Evolutionary conservation across 2,797 vertebrate genomes (phyloP), one percentile per base, ranked within the genome.

Genomic region (Molothrus ater): DNA sequence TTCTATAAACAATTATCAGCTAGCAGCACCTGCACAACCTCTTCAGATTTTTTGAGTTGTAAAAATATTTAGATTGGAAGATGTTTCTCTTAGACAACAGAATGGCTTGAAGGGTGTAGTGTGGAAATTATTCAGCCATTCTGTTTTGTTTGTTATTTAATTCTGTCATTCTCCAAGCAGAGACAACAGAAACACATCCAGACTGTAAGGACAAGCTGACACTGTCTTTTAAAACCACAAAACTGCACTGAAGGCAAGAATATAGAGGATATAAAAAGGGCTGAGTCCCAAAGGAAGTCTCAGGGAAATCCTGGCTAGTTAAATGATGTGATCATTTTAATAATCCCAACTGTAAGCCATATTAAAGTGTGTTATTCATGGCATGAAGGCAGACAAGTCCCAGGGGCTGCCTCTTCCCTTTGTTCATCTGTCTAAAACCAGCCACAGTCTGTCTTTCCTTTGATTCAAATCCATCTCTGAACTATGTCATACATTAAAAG

Each of bases 391-490:
- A 47, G 45, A 74, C 15, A 53, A 60, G 48, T 86, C 72, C 61
- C 61, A 40, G 36, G 80, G 42, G 61, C 40, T 86, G 36, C 57
- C 21, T 78, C 20, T 92, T 92, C 36, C 32, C 31, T 78, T 93
- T 80, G 17, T 80, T 91, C 72, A 59, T 31, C 28, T 1, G 0
- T 75, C 54, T 87, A 69, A 89, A 88, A 54, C 59, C 21, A 73
- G 4, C 54, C 64, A 24, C 29, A 74, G 21, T 11, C 45, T 91
- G 72, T 59, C 65, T 74, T 90, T 45, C n/a, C 75, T 86, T 90
- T 90, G 57, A 86, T 92, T 88, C 50, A 74, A 71, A 88, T 88
- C 38, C 42, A 22, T 54, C 54, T 81, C 90, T 90, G 69, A 78
- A 66, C 61, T 74, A 43, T 54, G 38, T 9, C 57, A 22, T 53